These are phyloP conservation scores for Synergus umbraculus DNA, from an alignment of 2,888 invertebrate species.

Conservation along the genomic window DNA sequence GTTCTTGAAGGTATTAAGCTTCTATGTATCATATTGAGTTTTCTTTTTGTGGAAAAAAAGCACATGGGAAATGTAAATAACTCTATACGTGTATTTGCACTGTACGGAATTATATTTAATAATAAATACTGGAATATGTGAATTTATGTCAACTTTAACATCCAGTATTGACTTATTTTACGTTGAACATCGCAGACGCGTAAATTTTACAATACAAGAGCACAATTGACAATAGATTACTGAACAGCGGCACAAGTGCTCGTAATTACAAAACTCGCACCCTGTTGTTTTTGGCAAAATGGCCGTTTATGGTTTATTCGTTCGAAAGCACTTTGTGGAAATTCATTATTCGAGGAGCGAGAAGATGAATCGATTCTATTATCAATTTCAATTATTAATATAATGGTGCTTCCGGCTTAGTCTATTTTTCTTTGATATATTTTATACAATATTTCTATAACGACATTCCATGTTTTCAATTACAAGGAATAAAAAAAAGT, in stretches of 20 bases:
- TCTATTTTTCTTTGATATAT: no score
- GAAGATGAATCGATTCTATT: background rate
- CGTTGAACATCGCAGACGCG: background rate
- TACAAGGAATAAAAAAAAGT: no score
- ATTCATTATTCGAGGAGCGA: background rate
- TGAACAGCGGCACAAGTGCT: background rate
- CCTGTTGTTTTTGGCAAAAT: background rate
- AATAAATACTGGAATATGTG: no score
- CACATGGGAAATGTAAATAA: no score
- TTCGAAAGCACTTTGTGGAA: background rate
- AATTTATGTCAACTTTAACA: no score
- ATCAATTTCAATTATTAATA: background rate
- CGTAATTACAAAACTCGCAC: background rate
- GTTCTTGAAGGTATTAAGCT: background rate
- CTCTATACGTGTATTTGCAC: no score
- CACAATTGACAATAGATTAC: background rate
- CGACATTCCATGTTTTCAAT: no score
- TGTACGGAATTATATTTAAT: no score
- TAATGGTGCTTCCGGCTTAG: background rate
- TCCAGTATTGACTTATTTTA: background rate
- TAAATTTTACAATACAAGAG: background rate
- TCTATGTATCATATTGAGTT: no score
- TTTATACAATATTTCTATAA: no score
- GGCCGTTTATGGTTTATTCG: background rate
- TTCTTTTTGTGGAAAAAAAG: no score